Conservation (phyloP, 2,113 vertebrate species). For the Alexandromys fortis region DNA sequence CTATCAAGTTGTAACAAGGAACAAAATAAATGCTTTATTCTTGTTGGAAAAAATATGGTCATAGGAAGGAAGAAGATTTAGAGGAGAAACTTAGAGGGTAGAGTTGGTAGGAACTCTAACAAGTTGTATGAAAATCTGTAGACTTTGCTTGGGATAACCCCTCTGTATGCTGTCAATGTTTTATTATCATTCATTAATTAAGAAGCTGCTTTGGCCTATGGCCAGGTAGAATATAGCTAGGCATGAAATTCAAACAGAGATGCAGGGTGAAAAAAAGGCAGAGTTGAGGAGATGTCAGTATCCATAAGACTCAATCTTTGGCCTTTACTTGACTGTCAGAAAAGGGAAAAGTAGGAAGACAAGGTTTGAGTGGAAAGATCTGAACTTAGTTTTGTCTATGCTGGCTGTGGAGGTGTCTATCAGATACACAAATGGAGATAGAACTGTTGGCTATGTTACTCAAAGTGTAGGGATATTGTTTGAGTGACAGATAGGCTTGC, state of each 20-base stretch:
- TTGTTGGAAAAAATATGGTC: neutral
- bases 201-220: no score
- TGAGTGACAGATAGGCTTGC: neutral
- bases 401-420: neutral
- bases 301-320: neutral
- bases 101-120: conserved; percentile 4
- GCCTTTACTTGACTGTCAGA: neutral
- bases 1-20: neutral
- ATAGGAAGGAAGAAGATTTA: neutral
- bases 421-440: conserved; percentile 13
- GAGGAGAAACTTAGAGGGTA: neutral
- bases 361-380: neutral
- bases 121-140: neutral
- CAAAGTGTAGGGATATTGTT: neutral
- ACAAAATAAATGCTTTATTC: neutral
- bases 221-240: no score
- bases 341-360: neutral
- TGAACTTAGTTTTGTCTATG: conserved; percentile 20
- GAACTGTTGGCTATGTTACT: conserved; percentile 25
- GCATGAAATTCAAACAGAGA: no score
- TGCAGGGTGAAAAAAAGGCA: no score
- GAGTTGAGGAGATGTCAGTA: no score
- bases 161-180: no score
- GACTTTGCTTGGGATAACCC: neutral
- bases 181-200: no score